A percentile compares a stretch with the other conserved stretches of the same genome.
These are phyloP conservation scores for Spea multiplicata DNA, from an alignment of 2,113 vertebrate genomes.

Conservation along the genomic window DNA sequence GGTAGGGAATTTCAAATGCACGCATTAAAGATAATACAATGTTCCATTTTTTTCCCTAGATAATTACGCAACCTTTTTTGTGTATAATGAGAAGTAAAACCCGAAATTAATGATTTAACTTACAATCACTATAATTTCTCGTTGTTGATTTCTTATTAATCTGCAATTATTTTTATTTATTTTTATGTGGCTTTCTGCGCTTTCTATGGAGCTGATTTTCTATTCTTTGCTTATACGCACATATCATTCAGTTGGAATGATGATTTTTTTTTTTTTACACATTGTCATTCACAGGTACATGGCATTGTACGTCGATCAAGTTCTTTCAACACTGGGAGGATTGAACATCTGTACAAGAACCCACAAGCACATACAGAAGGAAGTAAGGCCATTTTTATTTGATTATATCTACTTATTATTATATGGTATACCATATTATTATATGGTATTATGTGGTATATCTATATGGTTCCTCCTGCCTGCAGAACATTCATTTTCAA, in stretches of 20 bases:
- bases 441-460: no score
- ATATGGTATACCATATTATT: no score
- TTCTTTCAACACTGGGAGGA: constrained; percentile 96
- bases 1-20: no score
- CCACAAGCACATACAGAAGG: constrained; percentile 90
- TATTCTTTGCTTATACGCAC: not conserved
- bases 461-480: no score
- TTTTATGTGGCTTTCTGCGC: not conserved
- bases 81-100: no score
- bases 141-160: no score
- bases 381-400: constrained; percentile 72
- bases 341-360: constrained; percentile 96
- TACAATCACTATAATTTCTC: no score
- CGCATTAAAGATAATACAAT: no score
- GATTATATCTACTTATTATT: not conserved
- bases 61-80: no score
- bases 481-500: no score
- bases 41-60: no score
- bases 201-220: constrained; percentile 1
- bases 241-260: constrained; percentile 29
- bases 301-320: constrained; percentile 92
- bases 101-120: no score
- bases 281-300: constrained; percentile 76
- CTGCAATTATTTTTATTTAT: not conserved
- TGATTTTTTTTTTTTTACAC: constrained; percentile 9